These are phyloP conservation scores for Hyposoter didymator DNA, from an alignment of 2,888 invertebrate genomes.

Conservation along the genomic window DNA sequence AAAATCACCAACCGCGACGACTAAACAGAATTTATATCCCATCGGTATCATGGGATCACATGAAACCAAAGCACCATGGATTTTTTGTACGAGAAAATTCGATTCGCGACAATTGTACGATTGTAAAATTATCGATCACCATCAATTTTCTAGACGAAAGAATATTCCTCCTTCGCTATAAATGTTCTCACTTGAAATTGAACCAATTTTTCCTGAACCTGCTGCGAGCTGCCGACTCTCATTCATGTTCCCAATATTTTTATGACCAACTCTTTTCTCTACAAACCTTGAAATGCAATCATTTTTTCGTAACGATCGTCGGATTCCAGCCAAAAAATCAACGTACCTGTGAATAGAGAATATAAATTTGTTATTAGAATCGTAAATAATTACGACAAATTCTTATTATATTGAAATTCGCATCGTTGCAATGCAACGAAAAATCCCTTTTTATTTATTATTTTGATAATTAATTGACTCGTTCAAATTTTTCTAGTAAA, in stretches of 20 bases:
- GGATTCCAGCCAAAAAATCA: neutral
- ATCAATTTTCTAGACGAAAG: too few species aligned
- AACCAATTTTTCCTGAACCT: too few species aligned
- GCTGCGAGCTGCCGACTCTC: too few species aligned
- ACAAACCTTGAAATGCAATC: neutral
- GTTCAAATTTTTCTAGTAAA: too few species aligned
- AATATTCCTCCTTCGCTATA: too few species aligned
- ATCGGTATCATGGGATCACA: neutral
- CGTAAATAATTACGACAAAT: neutral
- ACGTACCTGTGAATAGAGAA: conserved; percentile 40
- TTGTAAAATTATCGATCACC: too few species aligned
- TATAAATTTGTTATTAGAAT: neutral
- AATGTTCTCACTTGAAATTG: too few species aligned
- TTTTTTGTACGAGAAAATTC: neutral
- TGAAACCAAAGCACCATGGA: neutral
- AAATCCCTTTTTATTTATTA: too few species aligned
- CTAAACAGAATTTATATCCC: conserved; percentile 36
- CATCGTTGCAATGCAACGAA: too few species aligned
- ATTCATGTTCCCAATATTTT: neutral
- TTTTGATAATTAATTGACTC: too few species aligned
- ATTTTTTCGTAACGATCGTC: neutral
- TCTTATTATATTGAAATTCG: too few species aligned
- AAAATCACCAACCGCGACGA: conserved; percentile 42
- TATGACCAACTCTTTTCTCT: neutral
- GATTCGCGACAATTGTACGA: neutral